phyloP scores from a whole-genome alignment of 1,140 invertebrate species.

The Thereuonema tuberculata region DNA sequence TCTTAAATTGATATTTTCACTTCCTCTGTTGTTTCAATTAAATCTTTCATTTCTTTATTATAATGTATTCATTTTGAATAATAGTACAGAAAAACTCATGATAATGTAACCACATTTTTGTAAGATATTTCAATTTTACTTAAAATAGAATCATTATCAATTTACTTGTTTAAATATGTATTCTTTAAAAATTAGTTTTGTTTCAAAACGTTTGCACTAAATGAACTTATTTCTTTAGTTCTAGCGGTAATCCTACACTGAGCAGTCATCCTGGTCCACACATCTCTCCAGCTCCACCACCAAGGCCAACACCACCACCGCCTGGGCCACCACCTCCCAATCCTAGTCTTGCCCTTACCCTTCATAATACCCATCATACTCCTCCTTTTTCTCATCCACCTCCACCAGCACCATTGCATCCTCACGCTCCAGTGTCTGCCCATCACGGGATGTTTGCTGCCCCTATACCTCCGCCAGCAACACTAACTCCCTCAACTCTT shows the following conservation, averaged over 20 bases:
- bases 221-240: no score
- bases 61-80: no score
- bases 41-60: no score
- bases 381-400: constrained; percentile 35
- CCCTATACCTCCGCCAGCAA: constrained; percentile 27
- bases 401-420: constrained; percentile 39
- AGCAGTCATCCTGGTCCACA: background rate
- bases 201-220: background rate
- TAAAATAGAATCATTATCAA: no score
- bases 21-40: no score
- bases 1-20: no score
- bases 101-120: no score
- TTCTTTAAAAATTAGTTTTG: background rate
- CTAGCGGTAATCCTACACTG: background rate
- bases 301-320: constrained; percentile 7
- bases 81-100: no score
- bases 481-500: constrained; percentile 33
- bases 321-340: background rate
- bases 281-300: constrained; percentile 8
- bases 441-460: constrained; percentile 29
- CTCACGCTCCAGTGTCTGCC: constrained; percentile 42
- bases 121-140: no score
- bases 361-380: constrained; percentile 22
- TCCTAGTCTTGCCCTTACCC: constrained; percentile 3
- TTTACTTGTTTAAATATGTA: background rate